phyloP scores from a whole-genome alignment of 1,140 invertebrate species.

The Philopotamus ludificatus region DNA sequence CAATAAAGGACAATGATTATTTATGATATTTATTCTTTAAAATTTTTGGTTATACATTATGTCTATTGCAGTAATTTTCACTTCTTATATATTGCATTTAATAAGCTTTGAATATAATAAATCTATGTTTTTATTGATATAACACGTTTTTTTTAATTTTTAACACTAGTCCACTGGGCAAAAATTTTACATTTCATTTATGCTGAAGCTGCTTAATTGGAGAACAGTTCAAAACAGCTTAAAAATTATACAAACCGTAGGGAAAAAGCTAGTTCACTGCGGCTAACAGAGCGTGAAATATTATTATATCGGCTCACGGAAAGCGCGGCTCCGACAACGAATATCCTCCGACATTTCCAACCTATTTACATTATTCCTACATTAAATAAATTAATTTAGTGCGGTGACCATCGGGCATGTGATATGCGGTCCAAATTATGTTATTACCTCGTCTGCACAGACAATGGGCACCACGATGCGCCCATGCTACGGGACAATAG shows the following conservation, averaged over 20 bases:
- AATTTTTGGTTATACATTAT: neutral
- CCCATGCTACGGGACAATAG: too few relatives aligned
- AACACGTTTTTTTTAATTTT: neutral
- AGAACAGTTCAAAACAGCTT: slow-evolving; percentile 4
- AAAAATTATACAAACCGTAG: slow-evolving; percentile 11
- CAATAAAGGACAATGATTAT: neutral
- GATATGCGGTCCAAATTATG: too few relatives aligned
- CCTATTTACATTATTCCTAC: neutral
- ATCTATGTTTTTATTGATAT: neutral
- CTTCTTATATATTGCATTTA: neutral
- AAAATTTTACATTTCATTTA: neutral
- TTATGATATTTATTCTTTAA: neutral
- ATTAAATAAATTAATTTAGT: slow-evolving; percentile 3
- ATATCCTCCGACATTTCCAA: neutral
- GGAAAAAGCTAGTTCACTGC: neutral
- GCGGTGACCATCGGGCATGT: too few relatives aligned
- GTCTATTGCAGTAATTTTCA: neutral
- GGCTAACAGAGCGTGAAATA: slow-evolving; percentile 9
- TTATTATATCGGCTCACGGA: neutral
- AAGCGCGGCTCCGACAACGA: neutral
- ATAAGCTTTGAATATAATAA: neutral
- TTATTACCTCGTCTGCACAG: too few relatives aligned
- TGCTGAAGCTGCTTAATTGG: neutral
- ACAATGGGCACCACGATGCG: too few relatives aligned
- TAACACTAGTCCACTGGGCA: neutral